Percentiles rank a stretch among this genome's conserved stretches.
Evolutionary conservation across 1,140 invertebrate species (phyloP).

Genomic region (Hyles euphorbiae): DNA sequence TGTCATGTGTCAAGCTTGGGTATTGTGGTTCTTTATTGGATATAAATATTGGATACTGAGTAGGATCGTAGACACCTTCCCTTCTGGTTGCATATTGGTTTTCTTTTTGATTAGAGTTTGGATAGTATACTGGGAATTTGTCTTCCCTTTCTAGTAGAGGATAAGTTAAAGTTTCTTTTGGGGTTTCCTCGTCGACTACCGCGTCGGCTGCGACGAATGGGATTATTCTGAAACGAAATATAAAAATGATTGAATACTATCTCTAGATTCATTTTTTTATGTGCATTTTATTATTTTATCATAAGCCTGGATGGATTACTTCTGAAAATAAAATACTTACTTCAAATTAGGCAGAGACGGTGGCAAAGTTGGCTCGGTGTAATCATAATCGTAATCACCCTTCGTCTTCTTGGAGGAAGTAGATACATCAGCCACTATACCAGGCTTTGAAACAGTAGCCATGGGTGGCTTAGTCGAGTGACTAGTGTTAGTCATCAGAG

Average conservation of each 20-base stretch:
- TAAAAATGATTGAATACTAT: no score
- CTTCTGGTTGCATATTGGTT: slow-evolving; percentile 36
- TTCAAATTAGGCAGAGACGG: slow-evolving; percentile 84
- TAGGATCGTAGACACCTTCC: slow-evolving; percentile 48
- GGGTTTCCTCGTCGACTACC: slow-evolving; percentile 68
- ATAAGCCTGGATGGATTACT: no score
- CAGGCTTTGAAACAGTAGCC: slow-evolving; percentile 26
- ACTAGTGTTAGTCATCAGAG: slow-evolving; percentile 47
- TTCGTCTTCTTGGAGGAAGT: slow-evolving; percentile 72
- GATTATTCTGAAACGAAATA: slow-evolving; percentile 80
- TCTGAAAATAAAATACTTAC: slow-evolving; percentile 45
- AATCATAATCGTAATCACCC: slow-evolving; percentile 80
- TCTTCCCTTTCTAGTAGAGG: slow-evolving; percentile 55
- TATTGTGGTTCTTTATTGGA: slow-evolving; percentile 45
- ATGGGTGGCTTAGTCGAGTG: slow-evolving; percentile 27
- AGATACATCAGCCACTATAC: slow-evolving; percentile 47
- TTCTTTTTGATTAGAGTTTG: slow-evolving; percentile 38
- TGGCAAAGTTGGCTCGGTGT: slow-evolving; percentile 82
- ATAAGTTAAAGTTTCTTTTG: slow-evolving; percentile 52
- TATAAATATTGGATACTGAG: slow-evolving; percentile 55
- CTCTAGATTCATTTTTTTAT: no score
- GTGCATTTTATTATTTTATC: no score
- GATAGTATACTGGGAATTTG: slow-evolving; percentile 65
- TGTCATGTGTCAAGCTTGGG: slow-evolving; percentile 32
- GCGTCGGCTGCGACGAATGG: slow-evolving; percentile 88